A percentile compares a stretch with the other conserved stretches of the same genome.
Conservation (phyloP, 2,797 vertebrate genomes). For the Micromesistius poutassou region DNA sequence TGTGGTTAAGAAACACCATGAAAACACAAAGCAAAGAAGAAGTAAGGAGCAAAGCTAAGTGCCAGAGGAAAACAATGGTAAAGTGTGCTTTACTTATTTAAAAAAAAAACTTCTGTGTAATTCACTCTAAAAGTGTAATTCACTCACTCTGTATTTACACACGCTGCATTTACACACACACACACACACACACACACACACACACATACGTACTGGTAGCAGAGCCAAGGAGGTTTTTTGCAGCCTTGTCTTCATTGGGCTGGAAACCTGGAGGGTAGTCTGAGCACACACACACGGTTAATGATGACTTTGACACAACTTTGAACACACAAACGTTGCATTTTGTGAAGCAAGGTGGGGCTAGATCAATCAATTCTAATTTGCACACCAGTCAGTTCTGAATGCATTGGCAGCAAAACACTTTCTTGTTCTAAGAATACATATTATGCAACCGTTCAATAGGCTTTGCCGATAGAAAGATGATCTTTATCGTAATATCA, state of each 20-base stretch:
- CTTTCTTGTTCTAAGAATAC: background rate
- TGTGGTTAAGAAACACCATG: too few species aligned
- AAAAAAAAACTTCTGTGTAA: too few species aligned
- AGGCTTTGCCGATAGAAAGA: background rate
- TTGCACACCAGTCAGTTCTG: background rate
- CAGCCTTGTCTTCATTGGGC: constrained; percentile 87
- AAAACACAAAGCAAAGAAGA: too few species aligned
- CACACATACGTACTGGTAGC: constrained; percentile 87
- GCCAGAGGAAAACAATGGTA: too few species aligned
- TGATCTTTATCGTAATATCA: background rate
- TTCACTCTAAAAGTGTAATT: too few species aligned
- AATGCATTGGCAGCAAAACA: background rate
- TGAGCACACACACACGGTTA: constrained; percentile 41
- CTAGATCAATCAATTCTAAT: background rate
- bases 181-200: background rate
- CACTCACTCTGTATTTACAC: too few species aligned
- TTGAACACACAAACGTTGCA: background rate
- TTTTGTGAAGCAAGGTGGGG: background rate
- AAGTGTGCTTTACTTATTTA: too few species aligned
- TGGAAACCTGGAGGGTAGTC: constrained; percentile 91
- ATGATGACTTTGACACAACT: constrained; percentile 22
- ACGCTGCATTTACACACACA: too few species aligned
- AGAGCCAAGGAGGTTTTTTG: constrained; percentile 95
- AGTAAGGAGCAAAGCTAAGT: too few species aligned
- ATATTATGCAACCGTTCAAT: background rate